Evolutionary conservation across 2,888 invertebrate genomes (phyloP), one percentile per base, ranked within the genome.

Genomic region (Coleophora flavipennella): DNA sequence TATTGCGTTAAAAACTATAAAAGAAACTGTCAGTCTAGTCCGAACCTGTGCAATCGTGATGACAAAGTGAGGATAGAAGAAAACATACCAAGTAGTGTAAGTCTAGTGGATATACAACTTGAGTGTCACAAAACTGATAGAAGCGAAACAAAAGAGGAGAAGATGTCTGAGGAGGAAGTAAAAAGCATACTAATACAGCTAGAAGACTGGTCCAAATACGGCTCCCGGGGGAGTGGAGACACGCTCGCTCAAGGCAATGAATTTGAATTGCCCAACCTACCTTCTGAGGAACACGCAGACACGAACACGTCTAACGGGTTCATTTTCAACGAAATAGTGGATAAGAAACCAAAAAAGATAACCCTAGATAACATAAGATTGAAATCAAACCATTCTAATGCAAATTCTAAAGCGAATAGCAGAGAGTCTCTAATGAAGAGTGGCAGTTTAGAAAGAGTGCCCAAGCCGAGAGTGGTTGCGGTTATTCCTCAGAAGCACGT

Each of bases 241-340:
- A 84, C 81, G 1, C 53, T 84, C 28, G 83, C 83, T 3, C 80
- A 83, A 38, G 80, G 81, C 14, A 80, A 78, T 53, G 81, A 83
- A 46, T 83, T 79, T 48, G 81, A 81, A 46, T 47, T 84, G 36
- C 81, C 81, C 2, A 83, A 84, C 45, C 51, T 83, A 31, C 83
- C 83, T 0, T 70, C 76, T 1, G 83, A 83, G 42, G 81, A 81
- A 2, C 67, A 67, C 33, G 52, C 67, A 0, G 73, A 73, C n/a
- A 55, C 48, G 11, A 53, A 54, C 12, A 41, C 48, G 4, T 55
- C 59, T 0, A 44, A 48, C 2, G 69, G 67, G 41, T 72, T 76
- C 44, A 60, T 86, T 3, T 85, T 86, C 51, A 84, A 77, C 50
- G 88, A 88, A 62, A 83, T 87, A 32, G 59, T 84, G 8, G 72